Conservation (phyloP, 2,797 vertebrate genomes). For the Gambusia yucatana region DNA sequence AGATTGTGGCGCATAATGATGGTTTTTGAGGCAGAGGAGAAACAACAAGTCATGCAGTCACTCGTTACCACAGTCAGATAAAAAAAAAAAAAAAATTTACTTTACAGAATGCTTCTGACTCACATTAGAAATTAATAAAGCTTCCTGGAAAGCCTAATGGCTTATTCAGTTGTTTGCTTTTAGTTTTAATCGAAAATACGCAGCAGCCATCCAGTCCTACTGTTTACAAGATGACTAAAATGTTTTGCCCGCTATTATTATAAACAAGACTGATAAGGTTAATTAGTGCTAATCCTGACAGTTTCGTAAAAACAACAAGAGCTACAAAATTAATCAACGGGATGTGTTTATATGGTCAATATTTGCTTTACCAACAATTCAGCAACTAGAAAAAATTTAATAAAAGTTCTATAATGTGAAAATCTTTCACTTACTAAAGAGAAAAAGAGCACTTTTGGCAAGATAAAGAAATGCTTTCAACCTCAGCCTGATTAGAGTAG, state of each 20-base stretch:
- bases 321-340: not conserved
- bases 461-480: not conserved
- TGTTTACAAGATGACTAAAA: conserved; percentile 31
- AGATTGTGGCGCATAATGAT: conserved; percentile 49
- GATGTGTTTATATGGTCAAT: not conserved
- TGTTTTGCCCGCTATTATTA: conserved; percentile 22
- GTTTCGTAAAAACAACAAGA: conserved; percentile 25
- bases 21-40: conserved; percentile 62
- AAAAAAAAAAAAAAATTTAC: not conserved
- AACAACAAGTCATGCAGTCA: conserved; percentile 49
- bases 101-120: conserved; percentile 7
- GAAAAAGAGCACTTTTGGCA: not conserved
- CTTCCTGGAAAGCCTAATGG: conserved; percentile 10
- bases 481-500: not conserved
- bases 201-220: not conserved
- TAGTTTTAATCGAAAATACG: conserved; percentile 21
- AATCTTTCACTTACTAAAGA: not conserved
- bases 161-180: conserved; percentile 45
- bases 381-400: not conserved
- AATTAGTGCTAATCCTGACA: conserved; percentile 27
- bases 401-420: not conserved
- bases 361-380: not conserved
- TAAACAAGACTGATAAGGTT: conserved; percentile 26
- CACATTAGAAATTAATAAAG: conserved; percentile 24
- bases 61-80: conserved; percentile 4